Percentiles rank a stretch among this genome's conserved stretches.
phyloP scores from a whole-genome alignment of 2,797 vertebrate genomes.

The Pseudotriccus pelzelni region DNA sequence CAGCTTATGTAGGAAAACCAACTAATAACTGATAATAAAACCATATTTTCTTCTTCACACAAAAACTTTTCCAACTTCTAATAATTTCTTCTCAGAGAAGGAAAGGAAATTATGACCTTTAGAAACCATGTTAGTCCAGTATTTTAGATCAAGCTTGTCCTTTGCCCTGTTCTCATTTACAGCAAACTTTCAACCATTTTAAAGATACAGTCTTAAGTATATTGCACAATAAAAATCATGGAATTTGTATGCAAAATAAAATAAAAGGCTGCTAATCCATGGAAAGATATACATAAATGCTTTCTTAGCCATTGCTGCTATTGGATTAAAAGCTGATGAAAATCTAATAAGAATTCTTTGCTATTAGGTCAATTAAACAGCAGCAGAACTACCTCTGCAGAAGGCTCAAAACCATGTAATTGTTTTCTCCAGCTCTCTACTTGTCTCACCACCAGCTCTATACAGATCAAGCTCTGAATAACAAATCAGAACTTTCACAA shows the following conservation, averaged over 20 bases:
- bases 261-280: not conserved
- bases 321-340: not conserved
- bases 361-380: not conserved
- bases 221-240: not conserved
- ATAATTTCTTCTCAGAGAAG: not conserved
- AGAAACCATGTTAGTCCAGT: not conserved
- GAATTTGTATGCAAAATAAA: not conserved
- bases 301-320: not conserved
- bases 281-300: not conserved
- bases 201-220: not conserved
- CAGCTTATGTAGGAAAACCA: not conserved
- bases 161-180: not conserved
- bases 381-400: not conserved
- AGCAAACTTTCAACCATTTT: not conserved
- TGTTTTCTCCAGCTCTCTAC: not conserved
- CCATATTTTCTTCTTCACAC: rapidly evolving
- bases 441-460: not conserved
- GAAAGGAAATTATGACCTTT: not conserved
- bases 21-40: not conserved
- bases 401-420: not conserved
- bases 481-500: not conserved
- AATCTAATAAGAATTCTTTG: not conserved
- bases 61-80: not conserved
- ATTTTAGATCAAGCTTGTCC: not conserved
- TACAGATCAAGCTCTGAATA: not conserved